These are phyloP conservation scores for Vireo griseus DNA, from an alignment of 2,797 vertebrate species.

Conservation along the genomic window DNA sequence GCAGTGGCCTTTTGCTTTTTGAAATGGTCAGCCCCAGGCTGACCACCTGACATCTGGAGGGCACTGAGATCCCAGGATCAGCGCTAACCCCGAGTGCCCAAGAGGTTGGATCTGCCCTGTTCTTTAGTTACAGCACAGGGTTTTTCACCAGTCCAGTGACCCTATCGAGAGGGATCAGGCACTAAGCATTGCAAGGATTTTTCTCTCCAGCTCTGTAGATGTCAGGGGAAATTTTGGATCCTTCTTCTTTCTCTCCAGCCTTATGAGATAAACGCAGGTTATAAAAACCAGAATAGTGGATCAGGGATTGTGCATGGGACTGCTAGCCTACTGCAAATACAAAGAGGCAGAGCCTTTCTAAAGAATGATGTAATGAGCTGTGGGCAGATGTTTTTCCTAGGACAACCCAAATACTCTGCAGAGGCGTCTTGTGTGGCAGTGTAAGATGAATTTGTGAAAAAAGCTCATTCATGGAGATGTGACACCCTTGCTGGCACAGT, in stretches of 20 bases:
- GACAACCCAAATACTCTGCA: neutral
- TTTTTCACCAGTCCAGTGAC: neutral
- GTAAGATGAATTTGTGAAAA: neutral
- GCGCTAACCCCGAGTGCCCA: accelerated
- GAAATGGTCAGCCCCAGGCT: neutral
- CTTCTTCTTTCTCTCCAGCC: neutral
- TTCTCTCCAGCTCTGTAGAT: neutral
- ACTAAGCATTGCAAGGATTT: neutral
- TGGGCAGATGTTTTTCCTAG: neutral
- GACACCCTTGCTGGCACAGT: neutral
- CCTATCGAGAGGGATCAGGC: neutral
- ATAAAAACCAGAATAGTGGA: neutral
- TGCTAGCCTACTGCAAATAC: neutral
- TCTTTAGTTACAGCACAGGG: neutral
- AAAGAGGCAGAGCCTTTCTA: neutral
- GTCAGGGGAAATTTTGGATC: neutral
- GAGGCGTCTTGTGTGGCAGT: neutral
- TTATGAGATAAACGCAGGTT: neutral
- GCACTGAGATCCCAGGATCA: neutral
- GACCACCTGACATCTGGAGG: neutral
- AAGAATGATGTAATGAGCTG: neutral
- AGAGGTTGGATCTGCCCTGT: neutral
- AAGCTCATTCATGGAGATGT: neutral
- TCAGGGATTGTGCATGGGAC: neutral
- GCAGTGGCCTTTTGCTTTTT: neutral